phyloP scores from a whole-genome alignment of 2,797 vertebrate genomes.

The Potorous gilbertii region DNA sequence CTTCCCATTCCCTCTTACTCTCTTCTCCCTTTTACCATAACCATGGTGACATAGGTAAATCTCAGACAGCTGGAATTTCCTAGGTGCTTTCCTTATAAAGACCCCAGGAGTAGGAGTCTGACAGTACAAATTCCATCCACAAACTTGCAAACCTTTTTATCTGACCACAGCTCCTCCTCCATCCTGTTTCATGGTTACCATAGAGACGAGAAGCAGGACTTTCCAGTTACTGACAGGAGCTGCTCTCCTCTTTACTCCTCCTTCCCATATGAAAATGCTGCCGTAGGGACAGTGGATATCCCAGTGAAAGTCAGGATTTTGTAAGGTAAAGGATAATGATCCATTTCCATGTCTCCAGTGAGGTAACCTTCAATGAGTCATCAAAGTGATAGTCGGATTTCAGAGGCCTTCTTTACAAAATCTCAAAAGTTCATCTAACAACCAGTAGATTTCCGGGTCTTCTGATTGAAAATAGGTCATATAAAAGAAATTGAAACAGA shows the following conservation, averaged over 20 bases:
- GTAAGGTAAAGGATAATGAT: background rate
- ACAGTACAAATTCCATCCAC: background rate
- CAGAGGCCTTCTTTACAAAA: background rate
- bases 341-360: background rate
- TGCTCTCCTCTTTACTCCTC: background rate
- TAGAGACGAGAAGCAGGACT: background rate
- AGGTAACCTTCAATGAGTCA: background rate
- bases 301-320: background rate
- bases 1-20: background rate
- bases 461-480: background rate
- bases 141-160: background rate
- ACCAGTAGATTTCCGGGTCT: slow-evolving; percentile 17
- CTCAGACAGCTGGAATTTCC: background rate
- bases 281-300: background rate
- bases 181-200: background rate
- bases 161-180: background rate
- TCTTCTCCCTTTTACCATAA: background rate
- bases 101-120: background rate
- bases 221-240: background rate
- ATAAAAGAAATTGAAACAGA: slow-evolving; percentile 19
- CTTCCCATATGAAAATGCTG: background rate
- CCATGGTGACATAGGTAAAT: background rate
- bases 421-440: background rate
- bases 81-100: background rate
- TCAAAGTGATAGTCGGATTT: background rate